Evolutionary conservation across 2,113 vertebrate species (phyloP), one percentile per base, ranked within the genome.

Genomic region (Turnix velox): DNA sequence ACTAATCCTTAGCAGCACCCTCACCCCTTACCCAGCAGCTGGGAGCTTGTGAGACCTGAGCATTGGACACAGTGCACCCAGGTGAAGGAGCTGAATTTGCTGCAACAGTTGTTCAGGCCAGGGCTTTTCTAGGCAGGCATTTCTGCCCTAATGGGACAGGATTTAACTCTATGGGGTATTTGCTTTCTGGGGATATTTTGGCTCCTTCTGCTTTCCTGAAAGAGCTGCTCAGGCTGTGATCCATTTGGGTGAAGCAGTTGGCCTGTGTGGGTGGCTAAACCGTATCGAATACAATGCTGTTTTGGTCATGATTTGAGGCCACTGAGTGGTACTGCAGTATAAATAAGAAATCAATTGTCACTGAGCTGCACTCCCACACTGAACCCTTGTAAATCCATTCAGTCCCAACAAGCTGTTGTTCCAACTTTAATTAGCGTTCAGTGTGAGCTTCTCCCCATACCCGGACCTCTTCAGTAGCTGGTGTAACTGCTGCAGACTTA

Each of bases 301-400:
- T 61, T 90, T 65, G 88, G 80, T 78, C 77, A 30, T 30, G 73
- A 90, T 92, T 72, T 68, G 88, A 87, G 91, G 86, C 91, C 75
- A 57, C 57, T 0, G 23, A 94, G 76, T 63, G 86, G 35, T 94
- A 72, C 48, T 84, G 76, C 73, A 65, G 49, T 37, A 37, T 59
- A 78, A 80, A 92, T 77, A 84, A 81, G 88, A 74, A 90, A 77
- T 74, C 78, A 92, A 78, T 75, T 82, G 88, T 84, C 0, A 0
- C 57, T 74, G 76, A 88, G 68, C 71, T 0, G 0, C 35, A 25
- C 62, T 80, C 43, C 75, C 72, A 84, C 0, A 0, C 61, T 62
- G 61, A 77, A 57, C 69, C 73, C 71, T 18, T 61, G 61, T 81
- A 88, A 90, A 92, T 86, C 88, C 72, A 31, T 81, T 92, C 76